Base-by-base conservation (phyloP, 2,113 vertebrate species). In the Grammomys surdaster region DNA sequence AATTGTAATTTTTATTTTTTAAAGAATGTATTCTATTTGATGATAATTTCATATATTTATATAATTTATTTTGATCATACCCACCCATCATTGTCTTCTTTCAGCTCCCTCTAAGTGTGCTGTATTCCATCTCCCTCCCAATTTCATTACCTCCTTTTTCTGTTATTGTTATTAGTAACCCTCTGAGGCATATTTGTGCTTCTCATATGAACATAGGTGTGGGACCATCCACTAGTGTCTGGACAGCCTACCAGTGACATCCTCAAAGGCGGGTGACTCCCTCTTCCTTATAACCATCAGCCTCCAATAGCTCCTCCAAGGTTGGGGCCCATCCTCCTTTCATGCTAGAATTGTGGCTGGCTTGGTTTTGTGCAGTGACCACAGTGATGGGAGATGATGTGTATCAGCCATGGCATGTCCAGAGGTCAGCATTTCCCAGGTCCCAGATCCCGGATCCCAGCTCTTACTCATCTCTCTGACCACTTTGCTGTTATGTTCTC, bases 1-100 rank as follows among this genome's bases (percentile, higher is more conserved):
- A 95, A 26, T 90, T 95, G 20, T 72, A 7, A 69, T 33, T 89
- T 91, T 89, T 85, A 40, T 63, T 65, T n/a, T 81, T 36, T 36
- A 80, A 60, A 28, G 40, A 82, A 40, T 63, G 8, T 51, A 54
- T 80, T 81, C 24, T 40, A 81, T 58, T 43, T 84, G 54, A 26
- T 82, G 56, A 43, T 22, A 28, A 84, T 43, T 63, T 58, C 54
- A n/a, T 36, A 58, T 58, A 24, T 58, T 84, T 84, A 63, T 43
- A 43, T 16, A 63, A 19, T 65, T 4, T 31, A 85, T 85, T 46
- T 84, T 85, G 58, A 65, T 65, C 60, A 65, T 46, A 65, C 43
- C 40, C 6, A 31, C 24, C 81, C 22, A 43, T n/a, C 14, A 31
- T 46, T 43, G 7, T 63, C 81, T 63, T 43, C 40, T 58, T 60